Evolutionary conservation across 2,113 vertebrate species (phyloP).

Genomic region (Tetraodon nigroviridis): DNA sequence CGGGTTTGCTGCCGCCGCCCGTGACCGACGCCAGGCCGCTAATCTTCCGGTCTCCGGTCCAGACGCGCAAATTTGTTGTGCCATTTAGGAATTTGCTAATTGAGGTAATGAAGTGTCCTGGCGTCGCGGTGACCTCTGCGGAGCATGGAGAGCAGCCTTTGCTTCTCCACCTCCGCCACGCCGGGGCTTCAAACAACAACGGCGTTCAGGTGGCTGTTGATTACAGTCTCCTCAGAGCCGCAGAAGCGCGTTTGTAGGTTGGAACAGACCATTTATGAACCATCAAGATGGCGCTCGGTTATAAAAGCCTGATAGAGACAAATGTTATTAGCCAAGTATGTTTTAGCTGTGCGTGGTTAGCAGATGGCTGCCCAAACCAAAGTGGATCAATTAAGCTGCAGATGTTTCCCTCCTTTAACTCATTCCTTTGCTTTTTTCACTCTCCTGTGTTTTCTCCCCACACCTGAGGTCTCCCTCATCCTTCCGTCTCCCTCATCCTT

Average conservation of each 20-base stretch:
- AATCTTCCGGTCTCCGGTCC: slow-evolving; percentile 52
- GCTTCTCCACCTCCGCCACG: neutral
- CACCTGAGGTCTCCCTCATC: no score
- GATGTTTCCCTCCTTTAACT: neutral
- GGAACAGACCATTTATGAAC: slow-evolving; percentile 33
- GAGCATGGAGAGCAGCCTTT: neutral
- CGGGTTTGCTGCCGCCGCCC: slow-evolving; percentile 54
- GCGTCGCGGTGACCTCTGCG: slow-evolving; percentile 6
- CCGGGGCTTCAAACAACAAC: slow-evolving; percentile 59
- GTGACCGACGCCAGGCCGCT: slow-evolving; percentile 31
- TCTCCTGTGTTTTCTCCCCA: no score
- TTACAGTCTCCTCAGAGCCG: slow-evolving; percentile 51
- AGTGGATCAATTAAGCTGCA: slow-evolving; percentile 17
- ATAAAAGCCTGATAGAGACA: no score
- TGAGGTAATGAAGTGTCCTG: slow-evolving; percentile 30
- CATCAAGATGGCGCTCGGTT: neutral
- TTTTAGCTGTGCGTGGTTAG: slow-evolving; percentile 7
- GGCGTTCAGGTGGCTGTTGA: slow-evolving; percentile 57
- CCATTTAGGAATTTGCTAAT: slow-evolving; percentile 43
- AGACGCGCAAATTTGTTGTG: slow-evolving; percentile 44
- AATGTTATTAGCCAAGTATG: neutral
- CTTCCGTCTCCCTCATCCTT: no score
- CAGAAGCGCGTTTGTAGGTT: slow-evolving; percentile 6
- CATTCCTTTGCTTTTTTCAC: no score
- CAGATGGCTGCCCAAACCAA: slow-evolving; percentile 10